Evolutionary conservation across 2,113 vertebrate species (phyloP).

Genomic region (Alaudala cheleensis): DNA sequence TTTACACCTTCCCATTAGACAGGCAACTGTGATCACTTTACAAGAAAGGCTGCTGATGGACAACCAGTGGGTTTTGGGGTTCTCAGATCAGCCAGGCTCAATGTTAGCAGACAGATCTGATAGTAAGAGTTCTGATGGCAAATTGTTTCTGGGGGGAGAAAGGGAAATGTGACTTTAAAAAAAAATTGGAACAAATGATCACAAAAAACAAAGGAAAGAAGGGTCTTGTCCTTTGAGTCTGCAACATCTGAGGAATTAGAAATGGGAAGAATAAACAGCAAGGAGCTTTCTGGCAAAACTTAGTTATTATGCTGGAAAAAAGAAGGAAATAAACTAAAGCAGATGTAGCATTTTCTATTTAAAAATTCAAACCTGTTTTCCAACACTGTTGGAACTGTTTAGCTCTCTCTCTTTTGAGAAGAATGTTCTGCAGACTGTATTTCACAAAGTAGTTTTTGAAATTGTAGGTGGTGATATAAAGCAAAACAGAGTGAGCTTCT

Average conservation of each 20-base stretch:
- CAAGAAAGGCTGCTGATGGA: neutral
- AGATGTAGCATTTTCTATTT: neutral
- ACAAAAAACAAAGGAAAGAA: neutral
- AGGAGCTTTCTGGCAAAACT: neutral
- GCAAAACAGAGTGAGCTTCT: neutral
- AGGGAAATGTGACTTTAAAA: neutral
- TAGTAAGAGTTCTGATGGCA: neutral
- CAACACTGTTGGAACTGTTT: neutral
- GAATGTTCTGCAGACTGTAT: neutral
- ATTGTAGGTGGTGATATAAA: neutral
- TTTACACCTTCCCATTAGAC: neutral
- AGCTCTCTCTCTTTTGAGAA: neutral
- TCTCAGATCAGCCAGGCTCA: neutral
- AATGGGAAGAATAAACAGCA: neutral
- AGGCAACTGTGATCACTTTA: neutral
- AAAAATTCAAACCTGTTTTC: neutral
- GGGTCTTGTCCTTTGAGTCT: neutral
- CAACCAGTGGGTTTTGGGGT: neutral
- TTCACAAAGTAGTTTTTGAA: neutral
- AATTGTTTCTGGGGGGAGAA: neutral
- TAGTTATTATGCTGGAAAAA: neutral
- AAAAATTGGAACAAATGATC: neutral
- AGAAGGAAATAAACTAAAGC: neutral
- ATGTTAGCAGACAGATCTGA: neutral
- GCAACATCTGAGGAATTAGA: neutral